Base-by-base conservation (phyloP, 2,888 invertebrate species). In the Cerastoderma edule region DNA sequence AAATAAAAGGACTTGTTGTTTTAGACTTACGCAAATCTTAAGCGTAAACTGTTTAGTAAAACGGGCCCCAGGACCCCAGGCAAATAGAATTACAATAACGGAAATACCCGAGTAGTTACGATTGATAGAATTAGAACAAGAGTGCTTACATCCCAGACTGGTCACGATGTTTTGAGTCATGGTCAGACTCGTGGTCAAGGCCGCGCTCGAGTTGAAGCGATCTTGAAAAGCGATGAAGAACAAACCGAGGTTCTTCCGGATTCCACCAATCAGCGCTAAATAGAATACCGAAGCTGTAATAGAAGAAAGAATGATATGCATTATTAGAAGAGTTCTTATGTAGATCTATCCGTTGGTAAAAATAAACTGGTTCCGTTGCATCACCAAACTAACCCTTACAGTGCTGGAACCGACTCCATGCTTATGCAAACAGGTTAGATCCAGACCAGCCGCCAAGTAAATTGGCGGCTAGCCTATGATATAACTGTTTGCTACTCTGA, bases 171-270 rank as follows among this genome's bases (percentile, higher is more conserved):
- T 69, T 60, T 80, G 80, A 13, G 64, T 67, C 16, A 74, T 77
- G 16, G 72, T 74, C 33, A 80, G 39, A 16, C 72, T 48, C 0
- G 80, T 74, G 13, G 80, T 80, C 64, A 80, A 13, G 2, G 80
- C 77, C 19, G 80, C 80, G 39, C 69, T 74, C 8, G 80, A 80
- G 39, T 74, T 68, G 48, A 77, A 80, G n/a, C 80, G 33, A n/a
- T 60, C 50, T 67, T 80, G 80, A 64, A 80, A 72, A 6, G 73
- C 72, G 6, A 80, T 74, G 32, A 80, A 80, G 60, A 80, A 77
- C n/a, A 80, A 54, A 32, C 80, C 80, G 28, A 74, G 66, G 66
- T 77, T 80, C 48, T 80, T 80, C 64, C 72, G 70, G 16, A 80
- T 74, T 16, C 80, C 76, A 2, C 80, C 80, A 35, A 80, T 77